phyloP scores from a whole-genome alignment of 2,113 vertebrate species.

The Typhlomys cinereus region DNA sequence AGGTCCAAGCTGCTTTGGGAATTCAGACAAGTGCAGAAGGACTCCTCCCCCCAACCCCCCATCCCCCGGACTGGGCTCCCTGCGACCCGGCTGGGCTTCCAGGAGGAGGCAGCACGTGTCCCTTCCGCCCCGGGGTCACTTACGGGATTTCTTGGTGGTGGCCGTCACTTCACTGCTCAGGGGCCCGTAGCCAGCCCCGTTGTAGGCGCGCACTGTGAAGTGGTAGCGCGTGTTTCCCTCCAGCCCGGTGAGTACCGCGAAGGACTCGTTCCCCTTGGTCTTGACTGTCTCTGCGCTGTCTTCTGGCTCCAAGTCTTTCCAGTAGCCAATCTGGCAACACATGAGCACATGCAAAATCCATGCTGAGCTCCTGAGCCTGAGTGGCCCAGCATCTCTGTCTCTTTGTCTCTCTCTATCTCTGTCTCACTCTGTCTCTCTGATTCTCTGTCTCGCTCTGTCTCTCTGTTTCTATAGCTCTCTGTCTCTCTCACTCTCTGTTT shows the following conservation, averaged over 20 bases:
- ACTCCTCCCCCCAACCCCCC: neutral
- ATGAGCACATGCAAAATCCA: constrained; percentile 71
- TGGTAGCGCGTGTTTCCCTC: constrained; percentile 94
- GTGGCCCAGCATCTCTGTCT: neutral
- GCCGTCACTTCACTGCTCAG: constrained; percentile 87
- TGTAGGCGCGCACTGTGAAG: constrained; percentile 94
- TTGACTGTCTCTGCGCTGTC: constrained; percentile 90
- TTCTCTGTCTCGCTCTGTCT: no score
- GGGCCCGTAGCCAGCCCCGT: constrained; percentile 95
- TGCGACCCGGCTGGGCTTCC: neutral
- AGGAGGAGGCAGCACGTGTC: constrained; percentile 17
- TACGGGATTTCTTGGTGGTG: constrained; percentile 94
- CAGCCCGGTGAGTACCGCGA: constrained; percentile 90
- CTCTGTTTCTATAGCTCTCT: neutral
- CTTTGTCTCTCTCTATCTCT: no score
- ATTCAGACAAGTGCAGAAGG: constrained; percentile 64
- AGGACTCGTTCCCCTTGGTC: constrained; percentile 93
- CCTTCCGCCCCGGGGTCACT: constrained; percentile 75
- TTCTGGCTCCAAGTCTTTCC: constrained; percentile 94
- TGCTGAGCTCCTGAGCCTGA: constrained; percentile 36
- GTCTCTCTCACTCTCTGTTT: neutral
- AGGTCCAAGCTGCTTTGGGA: constrained; percentile 60
- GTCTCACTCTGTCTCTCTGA: neutral
- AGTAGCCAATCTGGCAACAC: constrained; percentile 91
- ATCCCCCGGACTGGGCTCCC: neutral